Percentiles rank a stretch among this genome's conserved stretches.
These are phyloP conservation scores for Thunnus thynnus DNA, from an alignment of 2,113 vertebrate species.

Conservation along the genomic window DNA sequence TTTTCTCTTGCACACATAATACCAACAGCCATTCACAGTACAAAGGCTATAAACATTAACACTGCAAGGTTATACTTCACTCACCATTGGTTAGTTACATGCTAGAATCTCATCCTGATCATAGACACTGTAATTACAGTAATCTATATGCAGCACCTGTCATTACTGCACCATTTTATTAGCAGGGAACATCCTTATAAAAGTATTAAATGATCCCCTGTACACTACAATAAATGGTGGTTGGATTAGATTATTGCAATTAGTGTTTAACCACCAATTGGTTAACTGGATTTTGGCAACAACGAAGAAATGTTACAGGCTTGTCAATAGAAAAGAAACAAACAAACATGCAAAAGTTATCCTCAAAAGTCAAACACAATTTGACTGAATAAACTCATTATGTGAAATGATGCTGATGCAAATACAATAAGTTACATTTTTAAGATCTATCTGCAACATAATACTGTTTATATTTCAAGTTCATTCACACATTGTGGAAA, in stretches of 20 bases:
- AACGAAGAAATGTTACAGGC: background rate
- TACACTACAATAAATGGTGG: background rate
- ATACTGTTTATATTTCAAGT: slow-evolving; percentile 54
- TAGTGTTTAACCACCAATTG: background rate
- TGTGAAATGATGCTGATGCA: slow-evolving; percentile 4
- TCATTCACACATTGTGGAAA: slow-evolving; percentile 33
- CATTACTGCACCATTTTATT: slow-evolving; percentile 11
- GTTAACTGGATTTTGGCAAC: slow-evolving; percentile 6
- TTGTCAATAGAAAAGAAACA: background rate
- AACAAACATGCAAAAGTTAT: background rate
- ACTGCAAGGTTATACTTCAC: slow-evolving; percentile 45
- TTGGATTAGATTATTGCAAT: slow-evolving; percentile 2
- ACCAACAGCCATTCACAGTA: slow-evolving; percentile 17
- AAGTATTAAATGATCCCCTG: background rate
- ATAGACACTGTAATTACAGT: slow-evolving; percentile 40
- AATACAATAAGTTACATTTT: background rate
- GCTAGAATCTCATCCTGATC: background rate
- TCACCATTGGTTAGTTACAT: slow-evolving; percentile 3
- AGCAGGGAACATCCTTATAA: background rate
- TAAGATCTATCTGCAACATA: slow-evolving; percentile 31
- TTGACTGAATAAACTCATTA: background rate
- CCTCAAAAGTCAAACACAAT: slow-evolving; percentile 12
- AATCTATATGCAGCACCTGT: slow-evolving; percentile 10
- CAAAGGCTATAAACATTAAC: background rate
- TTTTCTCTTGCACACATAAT: slow-evolving; percentile 33